Evolutionary conservation across 2,113 vertebrate species (phyloP).

Genomic region (Plecotus auritus): DNA sequence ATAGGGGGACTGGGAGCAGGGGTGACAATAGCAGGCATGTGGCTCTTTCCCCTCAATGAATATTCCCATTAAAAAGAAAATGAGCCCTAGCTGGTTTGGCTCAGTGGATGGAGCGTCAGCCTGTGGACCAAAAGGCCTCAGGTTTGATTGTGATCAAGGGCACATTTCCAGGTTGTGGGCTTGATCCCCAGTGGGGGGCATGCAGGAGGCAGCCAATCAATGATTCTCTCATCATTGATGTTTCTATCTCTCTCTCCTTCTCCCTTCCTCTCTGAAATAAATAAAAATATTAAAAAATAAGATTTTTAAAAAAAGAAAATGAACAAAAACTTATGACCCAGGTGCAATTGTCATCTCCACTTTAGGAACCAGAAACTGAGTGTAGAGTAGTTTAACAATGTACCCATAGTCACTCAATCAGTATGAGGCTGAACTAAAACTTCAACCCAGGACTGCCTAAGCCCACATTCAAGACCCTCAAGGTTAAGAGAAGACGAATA

Average conservation of each 20-base stretch:
- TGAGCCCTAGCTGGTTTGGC: background rate
- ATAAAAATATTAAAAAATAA: no score
- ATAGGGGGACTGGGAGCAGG: background rate
- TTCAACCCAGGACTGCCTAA: background rate
- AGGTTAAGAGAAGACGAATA: fast-evolving
- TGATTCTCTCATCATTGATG: no score
- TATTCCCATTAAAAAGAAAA: background rate
- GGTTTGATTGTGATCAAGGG: no score
- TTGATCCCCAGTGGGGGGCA: no score
- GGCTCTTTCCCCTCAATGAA: background rate
- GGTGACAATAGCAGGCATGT: background rate
- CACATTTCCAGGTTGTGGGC: no score
- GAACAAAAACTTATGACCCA: background rate
- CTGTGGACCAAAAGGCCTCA: no score
- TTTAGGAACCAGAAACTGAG: background rate
- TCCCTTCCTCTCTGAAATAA: no score
- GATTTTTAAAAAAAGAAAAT: background rate
- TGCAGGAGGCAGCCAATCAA: no score
- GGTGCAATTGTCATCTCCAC: background rate
- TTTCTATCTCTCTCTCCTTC: no score
- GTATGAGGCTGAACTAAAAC: background rate
- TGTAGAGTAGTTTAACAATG: background rate
- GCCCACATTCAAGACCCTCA: background rate
- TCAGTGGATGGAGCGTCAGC: no score
- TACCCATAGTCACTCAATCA: background rate